Percentiles rank a stretch among this genome's conserved stretches.
phyloP scores from a whole-genome alignment of 2,113 vertebrate genomes.

The Dasyprocta punctata region DNA sequence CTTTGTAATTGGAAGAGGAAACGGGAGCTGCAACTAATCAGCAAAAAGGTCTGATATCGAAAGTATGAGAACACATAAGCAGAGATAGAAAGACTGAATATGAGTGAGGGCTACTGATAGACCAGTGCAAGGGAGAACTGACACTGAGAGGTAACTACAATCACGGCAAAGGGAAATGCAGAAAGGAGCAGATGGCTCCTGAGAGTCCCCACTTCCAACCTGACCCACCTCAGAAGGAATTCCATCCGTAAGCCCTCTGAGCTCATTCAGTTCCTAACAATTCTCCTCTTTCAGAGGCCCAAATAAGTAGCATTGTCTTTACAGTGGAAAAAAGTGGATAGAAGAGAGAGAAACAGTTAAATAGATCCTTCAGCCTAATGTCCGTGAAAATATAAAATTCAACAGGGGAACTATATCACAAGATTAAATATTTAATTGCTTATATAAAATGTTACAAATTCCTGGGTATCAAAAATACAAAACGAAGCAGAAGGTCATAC shows the following conservation, averaged over 20 bases:
- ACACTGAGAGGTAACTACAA: neutral
- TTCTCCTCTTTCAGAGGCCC: neutral
- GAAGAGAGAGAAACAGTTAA: neutral
- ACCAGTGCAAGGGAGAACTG: neutral
- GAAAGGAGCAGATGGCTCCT: neutral
- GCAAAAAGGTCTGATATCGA: neutral
- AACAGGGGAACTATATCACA: neutral
- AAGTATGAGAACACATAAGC: neutral
- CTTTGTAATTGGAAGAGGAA: neutral
- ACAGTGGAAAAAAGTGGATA: neutral
- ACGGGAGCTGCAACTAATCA: neutral
- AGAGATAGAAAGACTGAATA: neutral
- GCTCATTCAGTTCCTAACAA: neutral
- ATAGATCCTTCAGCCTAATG: neutral
- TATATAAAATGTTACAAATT: neutral
- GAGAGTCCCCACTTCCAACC: neutral
- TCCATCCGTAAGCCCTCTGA: neutral
- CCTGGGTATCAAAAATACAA: neutral
- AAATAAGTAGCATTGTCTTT: neutral
- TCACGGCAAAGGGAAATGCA: too few species aligned
- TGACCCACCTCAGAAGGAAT: neutral
- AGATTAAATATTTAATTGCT: constrained; percentile 51
- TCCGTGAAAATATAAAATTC: neutral
- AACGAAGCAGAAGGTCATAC: neutral
- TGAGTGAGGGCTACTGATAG: fast-evolving